Evolutionary conservation across 2,888 invertebrate genomes (phyloP), one percentile per base, ranked within the genome.

Genomic region (Drosophila longiperda): DNA sequence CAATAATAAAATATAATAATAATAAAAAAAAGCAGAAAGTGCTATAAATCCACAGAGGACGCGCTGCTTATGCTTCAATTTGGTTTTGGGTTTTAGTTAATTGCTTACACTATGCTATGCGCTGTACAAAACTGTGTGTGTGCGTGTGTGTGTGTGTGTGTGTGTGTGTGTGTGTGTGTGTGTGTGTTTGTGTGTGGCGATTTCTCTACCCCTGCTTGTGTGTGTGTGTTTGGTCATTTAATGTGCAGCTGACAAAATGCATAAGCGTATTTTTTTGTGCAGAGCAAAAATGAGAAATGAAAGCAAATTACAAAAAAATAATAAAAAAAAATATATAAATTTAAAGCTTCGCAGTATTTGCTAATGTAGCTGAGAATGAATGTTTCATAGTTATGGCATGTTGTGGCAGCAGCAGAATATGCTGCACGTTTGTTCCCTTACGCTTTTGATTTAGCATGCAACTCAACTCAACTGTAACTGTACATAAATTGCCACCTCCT

Each of bases 301-400:
- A 73, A 66, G 52, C 53, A 71, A 76, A 76, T 67, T 66, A 74
- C 34, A 26, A 62, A 58, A 48, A 57, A 78, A 63, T 1, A 26
- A 26, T n/a, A n/a, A 26, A 26, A 17, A 45, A 34, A 63, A 64
- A 40, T 52, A 67, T 71, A 84, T 74, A 75, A 82, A 89, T 89
- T 89, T 90, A 91, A 91, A 91, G 91, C 91, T 91, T 91, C 91
- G 91, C 91, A 91, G 91, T 91, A 91, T 87, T 87, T 87, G 87
- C 87, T 87, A 87, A 86, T 83, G 81, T 87, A 87, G 73, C 82
- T 76, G 71, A 73, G 86, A 72, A 80, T 87, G 84, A 69, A 70
- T 57, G 66, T 66, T 42, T 20, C 12, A 58, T 66, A 61, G 66
- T 59, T 68, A 59, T 66, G 68, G 75, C 79, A 83, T 77, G 78